A percentile compares a stretch with the other conserved stretches of the same genome.
Conservation (phyloP, 1,140 invertebrate species). For the Drosophila persimilis region DNA sequence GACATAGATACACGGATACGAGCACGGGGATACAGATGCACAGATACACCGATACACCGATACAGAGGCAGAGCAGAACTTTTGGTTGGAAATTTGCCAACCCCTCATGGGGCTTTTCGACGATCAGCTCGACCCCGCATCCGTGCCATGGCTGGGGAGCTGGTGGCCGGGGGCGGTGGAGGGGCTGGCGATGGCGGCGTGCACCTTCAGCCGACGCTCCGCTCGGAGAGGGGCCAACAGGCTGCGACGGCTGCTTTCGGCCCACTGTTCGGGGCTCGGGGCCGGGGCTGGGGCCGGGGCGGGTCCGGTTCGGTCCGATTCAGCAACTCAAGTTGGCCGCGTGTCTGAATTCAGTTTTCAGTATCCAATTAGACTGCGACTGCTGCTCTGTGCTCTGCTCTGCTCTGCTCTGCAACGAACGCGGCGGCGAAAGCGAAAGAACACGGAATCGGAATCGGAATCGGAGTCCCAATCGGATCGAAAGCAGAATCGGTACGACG, state of each 20-base stretch:
- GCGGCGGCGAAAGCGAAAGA: slow-evolving; percentile 7
- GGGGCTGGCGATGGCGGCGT: slow-evolving; percentile 2
- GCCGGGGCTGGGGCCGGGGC: slow-evolving; percentile 39
- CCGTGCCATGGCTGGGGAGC: neutral
- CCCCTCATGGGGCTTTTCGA: slow-evolving; percentile 70
- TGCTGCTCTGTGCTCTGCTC: slow-evolving; percentile 49
- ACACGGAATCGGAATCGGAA: neutral
- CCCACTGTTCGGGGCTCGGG: slow-evolving; percentile 65
- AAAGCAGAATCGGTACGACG: neutral
- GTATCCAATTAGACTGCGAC: slow-evolving; percentile 79
- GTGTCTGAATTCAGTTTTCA: slow-evolving; percentile 66
- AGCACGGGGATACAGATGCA: neutral
- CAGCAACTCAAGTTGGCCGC: slow-evolving; percentile 66
- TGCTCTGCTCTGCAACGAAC: slow-evolving; percentile 20
- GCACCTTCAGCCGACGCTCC: slow-evolving; percentile 41
- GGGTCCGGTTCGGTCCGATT: too few species aligned
- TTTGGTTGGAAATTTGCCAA: slow-evolving; percentile 74
- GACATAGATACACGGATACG: slow-evolving; percentile 6
- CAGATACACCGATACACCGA: slow-evolving; percentile 15
- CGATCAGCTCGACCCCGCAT: slow-evolving; percentile 67
- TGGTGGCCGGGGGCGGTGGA: neutral
- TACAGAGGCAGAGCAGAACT: slow-evolving; percentile 56
- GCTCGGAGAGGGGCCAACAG: slow-evolving; percentile 59
- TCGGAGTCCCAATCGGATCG: neutral
- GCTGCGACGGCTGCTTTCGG: slow-evolving; percentile 77